phyloP scores from a whole-genome alignment of 2,113 vertebrate species.

The Dicaeum eximium region DNA sequence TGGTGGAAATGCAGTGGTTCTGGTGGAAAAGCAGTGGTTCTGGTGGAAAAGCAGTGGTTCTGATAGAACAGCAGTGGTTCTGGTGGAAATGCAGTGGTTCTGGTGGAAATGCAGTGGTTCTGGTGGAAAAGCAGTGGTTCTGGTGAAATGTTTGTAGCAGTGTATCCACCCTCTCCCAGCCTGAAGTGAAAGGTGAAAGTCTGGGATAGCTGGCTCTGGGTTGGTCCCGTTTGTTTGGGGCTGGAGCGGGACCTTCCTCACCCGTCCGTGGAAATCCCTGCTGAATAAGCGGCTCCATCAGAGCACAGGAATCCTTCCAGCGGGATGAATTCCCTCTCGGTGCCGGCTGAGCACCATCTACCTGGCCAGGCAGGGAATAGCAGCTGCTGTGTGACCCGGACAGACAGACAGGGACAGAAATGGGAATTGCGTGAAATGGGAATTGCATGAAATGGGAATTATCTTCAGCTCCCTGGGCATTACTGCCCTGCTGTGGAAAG shows the following conservation, averaged over 20 bases:
- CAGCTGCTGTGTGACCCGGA: neutral
- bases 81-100: neutral
- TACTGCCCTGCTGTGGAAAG: neutral
- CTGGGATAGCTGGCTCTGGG: neutral
- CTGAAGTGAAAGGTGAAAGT: neutral
- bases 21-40: no score
- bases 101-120: neutral
- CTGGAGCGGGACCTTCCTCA: neutral
- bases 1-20: no score
- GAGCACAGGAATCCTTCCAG: neutral
- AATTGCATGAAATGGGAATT: no score
- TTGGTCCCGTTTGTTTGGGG: neutral
- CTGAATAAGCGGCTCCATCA: neutral
- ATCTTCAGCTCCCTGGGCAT: neutral
- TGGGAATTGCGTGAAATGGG: no score
- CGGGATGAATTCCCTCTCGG: neutral
- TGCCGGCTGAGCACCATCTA: constrained; percentile 62
- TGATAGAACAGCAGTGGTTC: neutral
- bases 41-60: neutral
- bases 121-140: neutral
- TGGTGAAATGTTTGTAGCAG: neutral
- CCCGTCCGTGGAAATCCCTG: neutral
- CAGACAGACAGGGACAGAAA: neutral
- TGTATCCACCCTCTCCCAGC: neutral
- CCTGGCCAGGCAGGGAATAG: constrained; percentile 57